These are phyloP conservation scores for Megaceryle alcyon DNA, from an alignment of 2,797 vertebrate species.

Conservation along the genomic window DNA sequence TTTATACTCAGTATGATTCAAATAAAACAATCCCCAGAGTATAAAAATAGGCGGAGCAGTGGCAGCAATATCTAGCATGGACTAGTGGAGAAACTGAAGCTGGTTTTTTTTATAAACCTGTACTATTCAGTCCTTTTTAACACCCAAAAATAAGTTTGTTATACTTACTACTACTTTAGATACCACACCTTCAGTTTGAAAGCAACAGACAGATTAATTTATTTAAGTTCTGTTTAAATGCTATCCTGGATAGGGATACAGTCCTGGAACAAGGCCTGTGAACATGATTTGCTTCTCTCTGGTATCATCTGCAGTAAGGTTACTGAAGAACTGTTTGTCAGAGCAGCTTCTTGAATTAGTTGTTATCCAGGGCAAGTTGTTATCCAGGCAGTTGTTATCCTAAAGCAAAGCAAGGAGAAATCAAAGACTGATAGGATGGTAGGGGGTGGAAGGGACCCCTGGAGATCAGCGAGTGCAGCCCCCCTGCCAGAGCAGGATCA, in stretches of 20 bases:
- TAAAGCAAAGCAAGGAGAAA: not conserved
- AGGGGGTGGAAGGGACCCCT: no score
- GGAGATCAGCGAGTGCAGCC: no score
- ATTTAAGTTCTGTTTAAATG: not conserved
- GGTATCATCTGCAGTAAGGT: not conserved
- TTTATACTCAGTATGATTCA: not conserved
- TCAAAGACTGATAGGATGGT: not conserved
- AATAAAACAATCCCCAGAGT: not conserved
- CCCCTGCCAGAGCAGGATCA: no score
- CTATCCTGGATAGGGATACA: not conserved
- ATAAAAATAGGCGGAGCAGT: not conserved
- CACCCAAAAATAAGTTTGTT: not conserved
- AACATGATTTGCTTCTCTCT: not conserved
- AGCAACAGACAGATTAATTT: not conserved
- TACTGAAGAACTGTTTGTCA: not conserved
- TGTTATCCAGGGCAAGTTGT: not conserved
- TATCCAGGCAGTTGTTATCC: not conserved
- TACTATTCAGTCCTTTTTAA: not conserved
- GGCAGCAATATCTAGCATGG: not conserved
- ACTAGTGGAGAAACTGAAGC: not conserved
- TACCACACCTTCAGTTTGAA: not conserved
- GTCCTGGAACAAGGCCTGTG: not conserved
- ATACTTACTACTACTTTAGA: not conserved
- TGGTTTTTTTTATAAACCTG: not conserved
- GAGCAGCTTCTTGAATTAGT: not conserved